A percentile compares a stretch with the other conserved stretches of the same genome.
phyloP scores from a whole-genome alignment of 2,113 vertebrate genomes.

The Passer montanus region DNA sequence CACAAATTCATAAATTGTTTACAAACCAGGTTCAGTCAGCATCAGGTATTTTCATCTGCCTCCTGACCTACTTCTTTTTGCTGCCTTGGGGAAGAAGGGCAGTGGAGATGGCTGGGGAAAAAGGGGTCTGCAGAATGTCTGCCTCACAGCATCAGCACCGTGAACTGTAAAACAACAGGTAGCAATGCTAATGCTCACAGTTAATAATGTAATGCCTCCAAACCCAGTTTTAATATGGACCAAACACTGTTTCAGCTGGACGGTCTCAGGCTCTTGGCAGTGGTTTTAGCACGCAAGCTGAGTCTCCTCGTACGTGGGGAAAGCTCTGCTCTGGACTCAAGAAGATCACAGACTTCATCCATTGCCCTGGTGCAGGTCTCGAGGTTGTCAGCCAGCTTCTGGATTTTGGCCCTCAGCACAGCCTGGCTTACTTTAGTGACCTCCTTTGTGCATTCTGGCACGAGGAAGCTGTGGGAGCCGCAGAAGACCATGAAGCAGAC shows the following conservation, averaged over 20 bases:
- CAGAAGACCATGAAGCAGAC: constrained; percentile 76
- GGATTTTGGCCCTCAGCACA: constrained; percentile 76
- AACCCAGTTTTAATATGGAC: neutral
- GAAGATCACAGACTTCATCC: constrained; percentile 75
- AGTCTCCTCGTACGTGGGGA: neutral
- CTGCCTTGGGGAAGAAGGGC: neutral
- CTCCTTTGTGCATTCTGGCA: constrained; percentile 72
- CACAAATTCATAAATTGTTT: neutral
- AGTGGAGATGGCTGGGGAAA: neutral
- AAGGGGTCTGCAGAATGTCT: accelerated
- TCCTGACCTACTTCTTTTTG: neutral
- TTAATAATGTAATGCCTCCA: neutral
- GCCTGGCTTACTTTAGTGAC: constrained; percentile 75
- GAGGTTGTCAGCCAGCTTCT: constrained; percentile 75
- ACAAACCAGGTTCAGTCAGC: neutral
- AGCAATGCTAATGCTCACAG: neutral
- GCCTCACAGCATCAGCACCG: neutral
- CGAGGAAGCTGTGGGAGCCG: constrained; percentile 67
- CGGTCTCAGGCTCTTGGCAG: neutral
- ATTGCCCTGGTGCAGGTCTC: constrained; percentile 74
- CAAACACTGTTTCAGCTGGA: constrained; percentile 47
- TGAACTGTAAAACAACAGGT: neutral
- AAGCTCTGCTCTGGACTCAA: constrained; percentile 63
- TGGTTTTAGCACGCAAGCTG: neutral
- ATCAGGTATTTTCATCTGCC: neutral